Base-by-base conservation (phyloP, 2,888 invertebrate genomes). In the Brenthis ino region DNA sequence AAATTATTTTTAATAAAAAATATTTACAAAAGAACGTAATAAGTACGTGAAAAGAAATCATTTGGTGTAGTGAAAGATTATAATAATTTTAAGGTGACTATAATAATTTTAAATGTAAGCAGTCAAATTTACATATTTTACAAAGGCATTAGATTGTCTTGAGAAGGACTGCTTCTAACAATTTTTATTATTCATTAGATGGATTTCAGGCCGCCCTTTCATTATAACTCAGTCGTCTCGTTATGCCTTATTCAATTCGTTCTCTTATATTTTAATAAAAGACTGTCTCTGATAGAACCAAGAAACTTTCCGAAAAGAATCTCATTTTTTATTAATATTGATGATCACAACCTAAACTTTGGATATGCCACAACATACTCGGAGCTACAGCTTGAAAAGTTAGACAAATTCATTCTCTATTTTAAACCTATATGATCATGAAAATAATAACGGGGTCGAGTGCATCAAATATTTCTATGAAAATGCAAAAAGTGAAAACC, bases 161-260 rank as follows among this genome's bases (percentile, higher is more conserved):
- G 74, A 73, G 74, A 81, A 80, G 78, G 82, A 82, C 82, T 82
- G 74, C 72, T 71, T 69, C 76, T 75, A 74, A 74, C 78, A 76
- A 82, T 82, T 86, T 88, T 88, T 87, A 88, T 87, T 86, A 87
- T 87, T 88, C 89, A 89, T 91, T 86, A 88, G 82, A 76, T 77
- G 75, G 77, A 80, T 81, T 79, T 79, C 76, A 75, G 72, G 75
- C 75, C 87, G 74, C 76, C 87, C 89, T 89, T 86, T 90, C 88
- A 90, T 90, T 84, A 82, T 75, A 73, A 74, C 65, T 78, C 72
- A 77, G 76, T 77, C 76, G 68, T 65, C 71, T 79, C 81, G 71
- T 72, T 89, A 89, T 81, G 82, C 76, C 83, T 84, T 85, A 89
- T 89, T 89, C 89, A 89, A 77, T 71, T 76, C 78, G 77, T 77